Evolutionary conservation across 2,888 invertebrate species (phyloP), one percentile per base, ranked within the genome.

Genomic region (Mesoligia furuncula): DNA sequence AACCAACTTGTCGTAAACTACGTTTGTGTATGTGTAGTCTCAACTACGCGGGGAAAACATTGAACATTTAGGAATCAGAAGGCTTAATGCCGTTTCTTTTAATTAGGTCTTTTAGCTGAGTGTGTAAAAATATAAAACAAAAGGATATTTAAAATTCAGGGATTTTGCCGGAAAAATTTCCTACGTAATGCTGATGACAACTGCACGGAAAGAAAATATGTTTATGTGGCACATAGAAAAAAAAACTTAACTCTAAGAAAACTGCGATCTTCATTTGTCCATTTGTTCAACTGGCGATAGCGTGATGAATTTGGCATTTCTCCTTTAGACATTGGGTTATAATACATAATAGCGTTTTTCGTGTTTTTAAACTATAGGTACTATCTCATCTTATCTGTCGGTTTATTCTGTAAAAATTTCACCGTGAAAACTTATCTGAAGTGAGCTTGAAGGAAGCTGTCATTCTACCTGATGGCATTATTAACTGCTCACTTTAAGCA

Each of bases 1-100:
- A 76, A 84, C 76, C 80, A 62, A 85, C 39, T 85, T 65, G 83
- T 85, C 82, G 85, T 85, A 85, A 85, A 85, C 80, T 83, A 82
- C 62, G 79, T 84, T 73, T 75, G 76, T 82, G 76, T 82, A 64
- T 45, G 42, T 64, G 75, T 73, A 67, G 67, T 62, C 68, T 66
- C 73, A 39, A 59, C 77, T 59, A 64, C 77, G 65, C n/a, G 61
- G 61, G 48, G 57, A 8, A n/a, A 24, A 31, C 31, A 20, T 31
- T 24, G 11, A 1, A 24, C 0, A 51, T 24, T 36, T 8, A 59
- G 17, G 8, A 6, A 11, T n/a, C 70, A 81, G 81, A 81, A 81
- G 78, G 39, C 48, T 73, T 20, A 36, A 11, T 20, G 45, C 8
- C 5, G 7, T 42, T 9, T 31, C 2, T 11, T 42, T 68, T 27